Conservation (phyloP, 2,113 vertebrate species). For the Callocephalon fimbriatum region DNA sequence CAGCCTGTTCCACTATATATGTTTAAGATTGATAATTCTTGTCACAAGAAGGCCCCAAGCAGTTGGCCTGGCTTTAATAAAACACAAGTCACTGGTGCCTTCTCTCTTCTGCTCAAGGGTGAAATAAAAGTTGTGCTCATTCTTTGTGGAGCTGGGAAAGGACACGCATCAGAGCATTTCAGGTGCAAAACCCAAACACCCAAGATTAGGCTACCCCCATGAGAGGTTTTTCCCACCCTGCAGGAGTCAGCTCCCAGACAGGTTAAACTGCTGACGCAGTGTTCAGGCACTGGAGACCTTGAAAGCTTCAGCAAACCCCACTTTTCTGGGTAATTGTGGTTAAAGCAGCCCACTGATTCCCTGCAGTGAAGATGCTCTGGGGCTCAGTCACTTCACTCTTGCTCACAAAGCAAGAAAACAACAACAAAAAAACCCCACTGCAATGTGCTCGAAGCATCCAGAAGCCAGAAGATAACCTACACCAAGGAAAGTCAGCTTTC, state of each 20-base stretch:
- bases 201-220: accelerated
- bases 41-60: conserved; percentile 32
- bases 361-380: background rate
- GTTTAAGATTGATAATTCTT: conserved; percentile 53
- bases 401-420: background rate
- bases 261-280: background rate
- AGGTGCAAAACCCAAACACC: background rate
- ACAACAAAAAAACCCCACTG: background rate
- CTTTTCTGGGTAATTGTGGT: background rate
- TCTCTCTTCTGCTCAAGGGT: background rate
- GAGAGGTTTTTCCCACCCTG: background rate
- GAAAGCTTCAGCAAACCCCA: background rate
- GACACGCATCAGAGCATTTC: background rate
- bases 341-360: background rate
- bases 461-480: background rate
- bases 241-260: background rate
- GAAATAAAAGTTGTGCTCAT: conserved; percentile 11
- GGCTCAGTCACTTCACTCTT: background rate
- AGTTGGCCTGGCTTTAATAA: conserved; percentile 61
- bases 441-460: background rate
- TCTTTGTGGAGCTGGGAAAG: background rate
- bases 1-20: background rate
- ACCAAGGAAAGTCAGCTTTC: background rate
- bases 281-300: accelerated
- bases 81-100: conserved; percentile 30